phyloP scores from a whole-genome alignment of 53 echinoderm and acorn worm genomes.

The Holothuria scabra region DNA sequence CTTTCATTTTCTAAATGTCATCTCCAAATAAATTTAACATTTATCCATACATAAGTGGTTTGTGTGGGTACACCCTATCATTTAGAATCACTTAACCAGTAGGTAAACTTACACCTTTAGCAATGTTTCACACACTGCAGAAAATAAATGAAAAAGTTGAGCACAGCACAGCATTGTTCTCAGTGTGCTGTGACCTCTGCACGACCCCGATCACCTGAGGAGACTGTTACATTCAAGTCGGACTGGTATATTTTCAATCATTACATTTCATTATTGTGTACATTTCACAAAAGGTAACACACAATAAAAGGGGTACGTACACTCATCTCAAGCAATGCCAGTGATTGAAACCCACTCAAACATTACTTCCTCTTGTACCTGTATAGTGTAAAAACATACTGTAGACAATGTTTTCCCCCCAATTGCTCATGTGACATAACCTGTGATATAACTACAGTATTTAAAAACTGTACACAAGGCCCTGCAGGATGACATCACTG shows the following conservation, averaged over 20 bases:
- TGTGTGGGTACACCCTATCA: slow-evolving; percentile 13
- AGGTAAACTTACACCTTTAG: slow-evolving; percentile 31
- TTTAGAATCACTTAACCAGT: slow-evolving; percentile 13
- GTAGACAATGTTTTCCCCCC: no score
- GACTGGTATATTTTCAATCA: background rate
- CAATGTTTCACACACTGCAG: background rate
- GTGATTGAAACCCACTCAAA: no score
- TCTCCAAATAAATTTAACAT: background rate
- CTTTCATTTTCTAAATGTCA: background rate
- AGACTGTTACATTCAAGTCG: background rate
- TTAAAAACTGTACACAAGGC: no score
- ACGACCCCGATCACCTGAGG: slow-evolving; percentile 29
- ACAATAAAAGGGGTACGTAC: no score
- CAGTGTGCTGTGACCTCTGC: background rate
- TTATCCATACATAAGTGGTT: background rate
- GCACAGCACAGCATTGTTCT: slow-evolving; percentile 36
- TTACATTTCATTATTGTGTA: no score
- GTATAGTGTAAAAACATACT: no score
- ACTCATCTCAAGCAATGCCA: no score
- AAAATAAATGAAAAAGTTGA: background rate
- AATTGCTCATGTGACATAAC: no score
- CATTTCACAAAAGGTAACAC: no score
- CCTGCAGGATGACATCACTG: no score
- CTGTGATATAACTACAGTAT: no score
- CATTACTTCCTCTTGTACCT: no score